These are phyloP conservation scores for Poeciliopsis prolifica DNA, from an alignment of 2,113 vertebrate genomes.

Conservation along the genomic window DNA sequence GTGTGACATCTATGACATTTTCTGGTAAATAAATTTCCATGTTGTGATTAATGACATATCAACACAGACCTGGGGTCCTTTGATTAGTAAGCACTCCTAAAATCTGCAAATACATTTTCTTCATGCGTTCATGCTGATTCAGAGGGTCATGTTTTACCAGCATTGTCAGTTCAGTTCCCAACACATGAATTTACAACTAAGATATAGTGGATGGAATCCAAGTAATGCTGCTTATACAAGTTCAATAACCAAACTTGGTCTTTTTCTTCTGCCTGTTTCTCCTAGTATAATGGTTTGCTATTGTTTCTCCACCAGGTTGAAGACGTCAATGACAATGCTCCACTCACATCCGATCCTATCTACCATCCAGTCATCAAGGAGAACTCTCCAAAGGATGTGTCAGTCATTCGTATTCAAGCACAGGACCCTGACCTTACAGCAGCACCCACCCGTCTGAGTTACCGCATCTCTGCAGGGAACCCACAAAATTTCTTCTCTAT, in stretches of 20 bases:
- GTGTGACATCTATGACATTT: slow-evolving; percentile 59
- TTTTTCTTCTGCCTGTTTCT: background rate
- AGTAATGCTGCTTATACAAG: background rate
- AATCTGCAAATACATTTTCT: slow-evolving; percentile 20
- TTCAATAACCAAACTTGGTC: background rate
- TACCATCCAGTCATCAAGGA: slow-evolving; percentile 92
- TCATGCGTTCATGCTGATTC: slow-evolving; percentile 6
- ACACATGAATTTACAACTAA: background rate
- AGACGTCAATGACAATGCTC: slow-evolving; percentile 96
- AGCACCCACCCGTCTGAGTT: slow-evolving; percentile 85
- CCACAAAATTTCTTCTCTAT: slow-evolving; percentile 98
- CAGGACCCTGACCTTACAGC: slow-evolving; percentile 89
- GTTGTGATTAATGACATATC: slow-evolving; percentile 59
- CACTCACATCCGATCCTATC: slow-evolving; percentile 93
- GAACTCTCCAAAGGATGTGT: slow-evolving; percentile 94
- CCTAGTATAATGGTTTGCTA: background rate
- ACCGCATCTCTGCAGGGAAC: slow-evolving; percentile 94
- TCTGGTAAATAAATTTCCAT: slow-evolving; percentile 60
- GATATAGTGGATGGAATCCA: background rate
- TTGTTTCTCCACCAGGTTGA: slow-evolving; percentile 79
- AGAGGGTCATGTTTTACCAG: slow-evolving; percentile 13
- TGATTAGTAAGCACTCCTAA: slow-evolving; percentile 44
- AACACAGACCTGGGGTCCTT: background rate
- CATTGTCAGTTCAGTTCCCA: background rate
- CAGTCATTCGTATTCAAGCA: slow-evolving; percentile 93